A percentile compares a stretch with the other conserved stretches of the same genome.
Evolutionary conservation across 2,888 invertebrate genomes (phyloP).

Genomic region (Pseudolycoriella hygida): DNA sequence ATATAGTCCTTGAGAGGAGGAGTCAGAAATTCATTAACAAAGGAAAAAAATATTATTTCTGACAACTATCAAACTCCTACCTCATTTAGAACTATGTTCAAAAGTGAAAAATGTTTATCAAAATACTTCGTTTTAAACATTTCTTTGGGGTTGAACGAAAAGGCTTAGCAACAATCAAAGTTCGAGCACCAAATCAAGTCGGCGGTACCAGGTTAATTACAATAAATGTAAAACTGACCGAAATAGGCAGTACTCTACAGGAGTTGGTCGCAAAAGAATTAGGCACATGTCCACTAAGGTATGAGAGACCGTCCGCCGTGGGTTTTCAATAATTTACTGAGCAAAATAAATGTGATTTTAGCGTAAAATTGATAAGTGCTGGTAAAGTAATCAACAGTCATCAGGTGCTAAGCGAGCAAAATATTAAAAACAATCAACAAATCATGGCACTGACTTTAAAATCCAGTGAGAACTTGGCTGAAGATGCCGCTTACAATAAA

Average conservation of each 20-base stretch:
- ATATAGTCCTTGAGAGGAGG: not conserved
- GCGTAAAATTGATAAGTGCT: conserved; percentile 48
- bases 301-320: conserved; percentile 6
- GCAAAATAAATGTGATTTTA: conserved; percentile 14
- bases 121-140: no score
- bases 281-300: conserved; percentile 29
- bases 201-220: conserved; percentile 32
- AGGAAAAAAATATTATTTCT: no score
- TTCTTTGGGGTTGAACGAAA: no score
- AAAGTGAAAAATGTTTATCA: no score
- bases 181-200: conserved; percentile 41
- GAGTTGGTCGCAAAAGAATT: conserved; percentile 33
- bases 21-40: not conserved
- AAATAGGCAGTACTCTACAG: conserved; percentile 37
- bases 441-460: conserved; percentile 34
- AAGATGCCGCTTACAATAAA: conserved; percentile 36
- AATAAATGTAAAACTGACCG: conserved; percentile 37
- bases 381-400: conserved; percentile 43
- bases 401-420: conserved; percentile 35
- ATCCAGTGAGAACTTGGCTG: conserved; percentile 30
- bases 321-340: not conserved
- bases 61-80: no score
- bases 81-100: no score
- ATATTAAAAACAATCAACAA: conserved; percentile 48
- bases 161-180: conserved; percentile 53